A percentile compares a stretch with the other conserved stretches of the same genome.
phyloP scores from a whole-genome alignment of 2,797 vertebrate genomes.

The Trachops cirrhosus region DNA sequence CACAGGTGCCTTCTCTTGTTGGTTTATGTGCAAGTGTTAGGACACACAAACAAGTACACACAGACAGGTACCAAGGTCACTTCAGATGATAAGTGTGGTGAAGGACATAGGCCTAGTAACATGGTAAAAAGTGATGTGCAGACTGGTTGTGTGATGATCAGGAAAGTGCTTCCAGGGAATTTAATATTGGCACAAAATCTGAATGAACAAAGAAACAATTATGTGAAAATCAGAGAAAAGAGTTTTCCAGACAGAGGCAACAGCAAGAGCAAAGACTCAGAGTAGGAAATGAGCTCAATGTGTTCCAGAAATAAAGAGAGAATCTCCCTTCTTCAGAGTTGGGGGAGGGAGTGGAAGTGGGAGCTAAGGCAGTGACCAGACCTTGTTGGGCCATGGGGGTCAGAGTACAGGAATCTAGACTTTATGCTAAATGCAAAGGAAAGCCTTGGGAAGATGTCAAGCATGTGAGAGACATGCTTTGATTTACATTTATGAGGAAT shows the following conservation, averaged over 20 bases:
- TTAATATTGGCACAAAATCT: background rate
- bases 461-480: background rate
- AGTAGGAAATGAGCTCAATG: background rate
- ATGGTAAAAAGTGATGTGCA: background rate
- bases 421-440: background rate
- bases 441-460: background rate
- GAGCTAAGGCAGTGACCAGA: background rate
- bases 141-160: background rate
- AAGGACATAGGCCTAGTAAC: background rate
- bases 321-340: background rate
- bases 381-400: no score
- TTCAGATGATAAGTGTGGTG: background rate
- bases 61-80: background rate
- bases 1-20: background rate
- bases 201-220: background rate
- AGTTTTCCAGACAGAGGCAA: background rate
- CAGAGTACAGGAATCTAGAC: background rate
- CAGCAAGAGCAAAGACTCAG: background rate
- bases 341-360: background rate
- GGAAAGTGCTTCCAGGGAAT: background rate
- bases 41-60: background rate
- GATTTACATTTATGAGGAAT: background rate
- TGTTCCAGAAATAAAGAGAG: background rate
- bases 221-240: background rate
- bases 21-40: background rate